phyloP scores from a whole-genome alignment of 2,113 vertebrate species.

The Equus quagga region DNA sequence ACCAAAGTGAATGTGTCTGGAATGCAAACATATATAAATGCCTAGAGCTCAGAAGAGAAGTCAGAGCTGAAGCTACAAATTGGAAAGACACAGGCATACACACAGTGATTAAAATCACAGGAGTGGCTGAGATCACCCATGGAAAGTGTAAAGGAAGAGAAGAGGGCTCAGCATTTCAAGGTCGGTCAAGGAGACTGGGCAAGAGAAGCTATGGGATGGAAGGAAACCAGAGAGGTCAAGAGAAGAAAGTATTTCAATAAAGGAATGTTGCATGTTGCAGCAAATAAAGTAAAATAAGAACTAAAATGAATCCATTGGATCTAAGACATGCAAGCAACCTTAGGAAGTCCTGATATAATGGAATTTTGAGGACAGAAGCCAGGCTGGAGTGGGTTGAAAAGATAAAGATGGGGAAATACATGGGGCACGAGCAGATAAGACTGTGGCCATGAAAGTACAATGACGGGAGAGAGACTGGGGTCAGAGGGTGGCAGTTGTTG shows the following conservation, averaged over 20 bases:
- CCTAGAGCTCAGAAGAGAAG: background rate
- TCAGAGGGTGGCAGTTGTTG: background rate
- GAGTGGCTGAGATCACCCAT: no score
- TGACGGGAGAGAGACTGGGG: background rate
- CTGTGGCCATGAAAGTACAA: background rate
- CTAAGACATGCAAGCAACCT: background rate
- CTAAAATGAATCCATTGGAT: background rate
- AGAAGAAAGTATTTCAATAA: background rate
- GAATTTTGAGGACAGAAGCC: background rate
- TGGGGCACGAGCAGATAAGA: background rate
- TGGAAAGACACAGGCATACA: background rate
- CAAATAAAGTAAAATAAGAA: slow-evolving; percentile 37
- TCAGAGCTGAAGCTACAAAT: background rate
- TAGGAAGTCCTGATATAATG: background rate
- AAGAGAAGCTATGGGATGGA: background rate
- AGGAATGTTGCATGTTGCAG: background rate
- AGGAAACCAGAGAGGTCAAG: background rate
- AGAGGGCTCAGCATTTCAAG: background rate
- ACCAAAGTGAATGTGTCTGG: background rate
- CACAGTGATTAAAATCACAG: background rate
- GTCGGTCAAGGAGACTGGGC: background rate
- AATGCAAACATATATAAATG: background rate
- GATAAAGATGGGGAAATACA: background rate
- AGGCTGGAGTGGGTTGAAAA: background rate
- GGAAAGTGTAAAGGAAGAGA: background rate